Base-by-base conservation (phyloP, 2,888 invertebrate genomes). In the Andrena trimmerana region DNA sequence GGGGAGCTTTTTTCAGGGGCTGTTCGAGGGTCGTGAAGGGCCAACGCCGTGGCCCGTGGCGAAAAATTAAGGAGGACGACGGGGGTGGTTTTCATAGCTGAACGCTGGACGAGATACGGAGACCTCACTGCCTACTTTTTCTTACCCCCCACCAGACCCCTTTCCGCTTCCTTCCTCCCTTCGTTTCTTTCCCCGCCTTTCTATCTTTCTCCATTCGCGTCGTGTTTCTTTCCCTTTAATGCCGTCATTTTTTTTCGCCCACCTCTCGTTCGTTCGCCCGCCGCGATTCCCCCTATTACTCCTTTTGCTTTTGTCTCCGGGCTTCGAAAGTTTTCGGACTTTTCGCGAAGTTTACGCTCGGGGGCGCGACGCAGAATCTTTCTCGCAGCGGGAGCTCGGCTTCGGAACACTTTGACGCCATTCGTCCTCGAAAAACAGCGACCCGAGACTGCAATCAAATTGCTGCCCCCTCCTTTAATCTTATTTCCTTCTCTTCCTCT, bases 1-100 rank as follows among this genome's bases (percentile, higher is more conserved):
- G 5, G 13, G 60, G 4, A 27, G 24, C 16, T 16, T 16, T 42
- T 65, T 65, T 65, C 62, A 42, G 24, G 24, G 54, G 33, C 62
- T 27, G 50, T 71, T 74, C 60, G 72, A 54, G 77, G 69, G 27
- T 62, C 68, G 29, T 13, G 76, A 68, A 73, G 74, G 62, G 57
- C 36, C 48, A 36, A 42, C n/a, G 20, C 31, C 42, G 65, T 57
- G 65, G 71, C 62, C 67, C 50, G 60, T 66, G 67, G 67, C 73
- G 73, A 74, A 78, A 72, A 81, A 81, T 78, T 77, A 83, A 78
- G 60, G 62, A 72, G 68, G 5, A 57, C 60, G 66, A 16, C 10
- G 52, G 65, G 50, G 42, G 36, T 54, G 60, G 42, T 75, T 75
- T 72, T 73, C 67, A 6, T 57, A 65, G 60, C 20, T 5, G 20